Percentiles rank a stretch among this genome's conserved stretches.
Evolutionary conservation across 2,797 vertebrate species (phyloP).

Genomic region (Epinephelus malabaricus): DNA sequence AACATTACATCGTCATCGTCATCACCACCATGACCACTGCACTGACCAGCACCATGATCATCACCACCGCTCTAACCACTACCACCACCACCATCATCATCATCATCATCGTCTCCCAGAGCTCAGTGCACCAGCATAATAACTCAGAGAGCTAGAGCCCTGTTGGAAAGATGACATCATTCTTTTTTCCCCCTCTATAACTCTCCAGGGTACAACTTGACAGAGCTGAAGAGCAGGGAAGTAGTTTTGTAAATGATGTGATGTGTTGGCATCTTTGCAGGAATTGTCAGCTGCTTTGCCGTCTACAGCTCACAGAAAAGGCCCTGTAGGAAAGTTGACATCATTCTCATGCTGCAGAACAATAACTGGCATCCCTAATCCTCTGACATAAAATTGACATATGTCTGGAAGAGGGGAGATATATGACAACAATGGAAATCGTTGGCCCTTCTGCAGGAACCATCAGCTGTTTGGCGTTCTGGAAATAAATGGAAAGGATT

Average conservation of each 20-base stretch:
- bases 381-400: slow-evolving; percentile 76
- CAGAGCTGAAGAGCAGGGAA: slow-evolving; percentile 56
- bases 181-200: slow-evolving; percentile 34
- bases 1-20: slow-evolving; percentile 49
- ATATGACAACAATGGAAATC: slow-evolving; percentile 63
- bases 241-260: slow-evolving; percentile 67
- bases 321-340: slow-evolving; percentile 69
- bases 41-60: slow-evolving; percentile 48
- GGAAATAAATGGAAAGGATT: slow-evolving; percentile 62
- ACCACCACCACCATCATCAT: slow-evolving; percentile 16
- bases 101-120: slow-evolving; percentile 31
- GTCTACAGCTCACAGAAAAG: slow-evolving; percentile 55
- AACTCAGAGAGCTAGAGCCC: slow-evolving; percentile 54
- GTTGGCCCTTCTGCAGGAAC: slow-evolving; percentile 60
- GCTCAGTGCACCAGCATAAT: slow-evolving; percentile 45
- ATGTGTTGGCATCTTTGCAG: slow-evolving; percentile 68
- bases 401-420: slow-evolving; percentile 60
- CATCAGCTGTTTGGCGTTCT: slow-evolving; percentile 74
- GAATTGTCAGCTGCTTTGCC: slow-evolving; percentile 70
- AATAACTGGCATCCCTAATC: slow-evolving; percentile 70
- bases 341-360: slow-evolving; percentile 73
- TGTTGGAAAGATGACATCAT: slow-evolving; percentile 70
- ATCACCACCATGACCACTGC: slow-evolving; percentile 53
- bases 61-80: slow-evolving; percentile 22
- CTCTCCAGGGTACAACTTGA: slow-evolving; percentile 56